Base-by-base conservation (phyloP, 1,140 invertebrate genomes). In the Batillaria attramentaria region DNA sequence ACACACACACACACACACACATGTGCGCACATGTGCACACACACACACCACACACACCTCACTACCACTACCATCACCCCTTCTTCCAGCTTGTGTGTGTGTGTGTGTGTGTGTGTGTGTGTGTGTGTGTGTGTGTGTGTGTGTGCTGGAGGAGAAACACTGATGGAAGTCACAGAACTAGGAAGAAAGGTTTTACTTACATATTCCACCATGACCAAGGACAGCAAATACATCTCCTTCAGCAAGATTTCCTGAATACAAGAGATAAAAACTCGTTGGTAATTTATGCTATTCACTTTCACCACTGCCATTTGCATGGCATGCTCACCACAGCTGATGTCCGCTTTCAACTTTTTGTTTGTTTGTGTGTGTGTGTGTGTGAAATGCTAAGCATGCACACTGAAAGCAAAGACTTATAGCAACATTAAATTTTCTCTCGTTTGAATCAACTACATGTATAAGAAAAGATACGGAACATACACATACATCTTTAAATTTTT, bases 201-300 rank as follows among this genome's bases (percentile, higher is more conserved):
- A 86, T 57, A 80, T 78, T 75, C 79, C 81, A 62, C 80, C 79
- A 70, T 87, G 86, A 24, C 82, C 86, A 37, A 86, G 72, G 41
- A 87, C 86, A 24, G 84, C 84, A 78, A 87, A 83, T 13, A 87
- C 86, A 82, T 87, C 86, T 79, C 86, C 86, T 46, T 79, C 75
- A n/a, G 54, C 83, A 28, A 83, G 77, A 2, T 60, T n/a, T 28
- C 73, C 81, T 84, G 77, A n/a, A n/a, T n/a, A n/a, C n/a, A n/a
- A n/a, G n/a, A n/a, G n/a, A n/a, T n/a, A n/a, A n/a, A n/a, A n/a
- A n/a, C n/a, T n/a, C n/a, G n/a, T n/a, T n/a, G n/a, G n/a, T n/a
- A n/a, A n/a, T n/a, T n/a, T n/a, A n/a, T n/a, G n/a, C n/a, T n/a
- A n/a, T n/a, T n/a, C n/a, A n/a, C n/a, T n/a, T n/a, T n/a, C n/a